These are phyloP conservation scores for Monopterus albus DNA, from an alignment of 2,113 vertebrate genomes.

Conservation along the genomic window DNA sequence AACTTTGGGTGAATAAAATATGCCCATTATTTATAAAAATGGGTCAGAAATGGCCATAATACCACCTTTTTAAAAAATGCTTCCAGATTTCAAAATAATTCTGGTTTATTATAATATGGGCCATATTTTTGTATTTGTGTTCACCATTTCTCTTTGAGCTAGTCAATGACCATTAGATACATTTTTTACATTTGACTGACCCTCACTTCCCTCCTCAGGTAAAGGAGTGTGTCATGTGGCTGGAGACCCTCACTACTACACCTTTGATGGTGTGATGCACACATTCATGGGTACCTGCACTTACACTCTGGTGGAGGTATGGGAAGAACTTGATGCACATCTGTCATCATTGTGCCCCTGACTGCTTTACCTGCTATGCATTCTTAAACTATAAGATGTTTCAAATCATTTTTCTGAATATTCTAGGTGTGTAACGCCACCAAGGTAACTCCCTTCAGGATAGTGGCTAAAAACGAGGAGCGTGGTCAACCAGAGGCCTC, in stretches of 20 bases:
- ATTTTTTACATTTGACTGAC: background rate
- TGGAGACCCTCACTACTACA: conserved; percentile 93
- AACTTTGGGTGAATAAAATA: too few relatives aligned
- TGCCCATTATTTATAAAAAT: too few relatives aligned
- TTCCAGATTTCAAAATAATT: too few relatives aligned
- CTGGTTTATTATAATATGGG: too few relatives aligned
- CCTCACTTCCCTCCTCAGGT: conserved; percentile 70
- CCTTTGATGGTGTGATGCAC: conserved; percentile 89
- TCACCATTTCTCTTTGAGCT: too few relatives aligned
- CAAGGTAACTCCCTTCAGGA: conserved; percentile 82
- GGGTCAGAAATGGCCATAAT: too few relatives aligned
- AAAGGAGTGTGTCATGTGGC: conserved; percentile 87
- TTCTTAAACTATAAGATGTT: background rate
- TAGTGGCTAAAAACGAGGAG: conserved; percentile 91
- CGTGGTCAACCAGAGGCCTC: conserved; percentile 87
- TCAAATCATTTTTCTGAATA: background rate
- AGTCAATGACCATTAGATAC: background rate
- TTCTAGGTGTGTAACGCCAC: conserved; percentile 77
- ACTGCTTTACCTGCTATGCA: too few relatives aligned
- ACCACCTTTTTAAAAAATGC: too few relatives aligned
- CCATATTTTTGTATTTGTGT: too few relatives aligned
- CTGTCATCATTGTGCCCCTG: background rate
- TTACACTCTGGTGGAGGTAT: conserved; percentile 87
- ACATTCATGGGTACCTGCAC: conserved; percentile 93
- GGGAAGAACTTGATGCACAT: background rate